Base-by-base conservation (phyloP, 1,140 invertebrate species). In the Drosophila saltans region DNA sequence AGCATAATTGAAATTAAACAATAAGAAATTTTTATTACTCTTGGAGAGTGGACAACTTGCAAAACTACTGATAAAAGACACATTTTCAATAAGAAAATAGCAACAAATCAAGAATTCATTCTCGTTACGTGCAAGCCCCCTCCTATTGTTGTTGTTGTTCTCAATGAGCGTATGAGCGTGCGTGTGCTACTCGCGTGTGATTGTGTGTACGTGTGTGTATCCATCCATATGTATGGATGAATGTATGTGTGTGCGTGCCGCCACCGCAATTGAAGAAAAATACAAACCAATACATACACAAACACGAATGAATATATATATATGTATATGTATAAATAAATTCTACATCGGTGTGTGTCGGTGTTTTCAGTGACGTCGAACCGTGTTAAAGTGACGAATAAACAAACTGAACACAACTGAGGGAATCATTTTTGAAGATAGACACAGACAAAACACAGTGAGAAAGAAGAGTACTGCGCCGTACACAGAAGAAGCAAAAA, bases 351-450 rank as follows among this genome's bases (percentile, higher is more conserved):
- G 80, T 74, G 75, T 80, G 57, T 80, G 71, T 75, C 66, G 68
- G 66, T 81, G 74, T 72, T 63, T 56, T 16, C 81, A 78, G 81
- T 82, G 80, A 84, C 80, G 81, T 83, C 67, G 72, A 77, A 88
- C 82, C 83, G 83, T 86, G 83, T 86, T 88, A 88, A 86, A 86
- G 83, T 88, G 83, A 86, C 80, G 83, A 83, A 86, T 86, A 86
- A 86, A 86, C 80, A 86, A 86, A 72, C 40, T 55, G 72, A 30
- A 0, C 28, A 30, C 28, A 36, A 68, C 69, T 73, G 77, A 69
- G 70, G 71, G 72, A 74, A 79, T 70, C 72, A 80, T 70, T 75
- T 78, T 64, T 66, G 16, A 77, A 78, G 66, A 71, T 70, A 66
- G 75, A 78, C 69, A 74, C 69, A 74, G 78, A 85, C 81, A 81